phyloP scores from a whole-genome alignment of 1,140 invertebrate genomes.

The Neoseiulus cucumeris region DNA sequence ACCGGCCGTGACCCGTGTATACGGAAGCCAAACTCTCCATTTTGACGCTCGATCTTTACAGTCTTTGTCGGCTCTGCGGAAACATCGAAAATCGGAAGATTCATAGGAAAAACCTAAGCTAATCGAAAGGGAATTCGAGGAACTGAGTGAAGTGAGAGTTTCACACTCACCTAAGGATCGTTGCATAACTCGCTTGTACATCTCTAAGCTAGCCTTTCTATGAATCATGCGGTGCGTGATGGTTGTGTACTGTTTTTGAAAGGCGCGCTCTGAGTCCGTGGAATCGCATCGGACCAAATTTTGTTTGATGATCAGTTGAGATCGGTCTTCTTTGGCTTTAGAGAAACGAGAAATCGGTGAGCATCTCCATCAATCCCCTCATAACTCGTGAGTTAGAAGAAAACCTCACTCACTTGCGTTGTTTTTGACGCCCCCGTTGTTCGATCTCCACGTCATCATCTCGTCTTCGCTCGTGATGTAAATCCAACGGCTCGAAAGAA shows the following conservation, averaged over 20 bases:
- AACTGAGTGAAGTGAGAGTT: background rate
- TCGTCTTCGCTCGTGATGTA: slow-evolving; percentile 51
- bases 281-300: slow-evolving; percentile 34
- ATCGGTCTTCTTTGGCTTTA: too few species aligned
- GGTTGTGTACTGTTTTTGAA: slow-evolving; percentile 60
- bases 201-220: slow-evolving; percentile 69
- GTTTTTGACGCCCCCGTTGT: background rate
- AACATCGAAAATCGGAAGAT: background rate
- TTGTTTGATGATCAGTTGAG: background rate
- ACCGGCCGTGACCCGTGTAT: slow-evolving; percentile 87
- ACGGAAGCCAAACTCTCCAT: slow-evolving; percentile 80
- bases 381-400: background rate
- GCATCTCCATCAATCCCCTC: background rate
- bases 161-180: slow-evolving; percentile 55
- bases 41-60: slow-evolving; percentile 53
- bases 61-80: slow-evolving; percentile 40
- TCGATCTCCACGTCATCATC: slow-evolving; percentile 37
- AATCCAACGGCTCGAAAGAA: slow-evolving; percentile 46
- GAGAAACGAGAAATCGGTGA: too few species aligned
- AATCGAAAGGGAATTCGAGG: background rate
- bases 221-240: slow-evolving; percentile 72
- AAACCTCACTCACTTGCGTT: background rate
- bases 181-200: slow-evolving; percentile 59
- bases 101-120: background rate
- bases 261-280: slow-evolving; percentile 65